phyloP scores from a whole-genome alignment of 2,888 invertebrate species.

The Dioctria linearis region DNA sequence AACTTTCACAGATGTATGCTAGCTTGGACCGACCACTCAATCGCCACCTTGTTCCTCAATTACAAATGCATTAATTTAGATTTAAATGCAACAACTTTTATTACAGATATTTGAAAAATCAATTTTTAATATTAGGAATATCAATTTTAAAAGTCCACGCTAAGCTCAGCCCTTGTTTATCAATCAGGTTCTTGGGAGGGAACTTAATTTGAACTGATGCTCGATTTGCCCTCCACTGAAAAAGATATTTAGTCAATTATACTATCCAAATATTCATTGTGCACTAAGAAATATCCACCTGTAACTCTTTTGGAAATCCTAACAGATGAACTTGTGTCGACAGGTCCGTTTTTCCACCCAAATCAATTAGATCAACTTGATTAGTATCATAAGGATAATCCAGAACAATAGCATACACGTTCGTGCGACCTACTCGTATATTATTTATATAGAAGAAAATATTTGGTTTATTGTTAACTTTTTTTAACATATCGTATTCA shows the following conservation, averaged over 20 bases:
- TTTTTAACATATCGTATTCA: constrained; percentile 52
- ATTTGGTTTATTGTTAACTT: too few relatives aligned
- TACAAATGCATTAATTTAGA: too few relatives aligned
- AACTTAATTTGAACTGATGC: constrained; percentile 65
- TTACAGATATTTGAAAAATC: too few relatives aligned
- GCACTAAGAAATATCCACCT: too few relatives aligned
- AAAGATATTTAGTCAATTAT: not conserved
- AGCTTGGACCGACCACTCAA: too few relatives aligned
- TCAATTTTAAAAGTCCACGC: constrained; percentile 70
- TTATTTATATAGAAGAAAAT: too few relatives aligned
- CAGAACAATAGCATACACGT: constrained; percentile 79
- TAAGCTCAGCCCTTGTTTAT: constrained; percentile 65
- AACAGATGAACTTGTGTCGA: constrained; percentile 71
- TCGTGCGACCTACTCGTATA: constrained; percentile 38
- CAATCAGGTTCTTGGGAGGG: constrained; percentile 68
- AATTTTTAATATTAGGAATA: constrained; percentile 58
- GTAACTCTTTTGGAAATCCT: constrained; percentile 66
- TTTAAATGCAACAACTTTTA: too few relatives aligned
- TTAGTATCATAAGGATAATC: constrained; percentile 78
- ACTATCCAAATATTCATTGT: not conserved
- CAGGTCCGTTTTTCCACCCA: constrained; percentile 65
- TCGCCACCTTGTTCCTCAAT: too few relatives aligned
- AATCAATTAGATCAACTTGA: constrained; percentile 72
- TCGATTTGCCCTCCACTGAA: constrained; percentile 64
- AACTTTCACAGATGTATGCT: too few relatives aligned